These are phyloP conservation scores for Anastatus disparis DNA, from an alignment of 1,140 invertebrate species.

Conservation along the genomic window DNA sequence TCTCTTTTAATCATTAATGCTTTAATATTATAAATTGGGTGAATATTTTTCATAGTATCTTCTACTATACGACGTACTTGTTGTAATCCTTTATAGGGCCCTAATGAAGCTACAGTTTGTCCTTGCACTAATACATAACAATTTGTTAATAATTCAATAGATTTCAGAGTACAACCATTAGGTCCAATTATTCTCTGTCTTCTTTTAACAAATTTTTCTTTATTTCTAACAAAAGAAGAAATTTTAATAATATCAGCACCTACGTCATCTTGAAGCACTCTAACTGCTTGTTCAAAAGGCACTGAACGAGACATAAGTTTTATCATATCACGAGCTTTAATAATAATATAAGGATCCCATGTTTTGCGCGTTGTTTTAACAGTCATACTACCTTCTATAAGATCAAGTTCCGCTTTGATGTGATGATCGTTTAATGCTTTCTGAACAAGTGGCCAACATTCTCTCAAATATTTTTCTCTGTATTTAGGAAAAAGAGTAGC, in stretches of 20 bases:
- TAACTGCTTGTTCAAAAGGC: slow-evolving; percentile 92
- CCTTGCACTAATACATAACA: slow-evolving; percentile 98
- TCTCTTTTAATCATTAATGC: slow-evolving; percentile 98
- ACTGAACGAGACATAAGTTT: slow-evolving; percentile 96
- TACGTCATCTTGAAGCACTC: slow-evolving; percentile 89
- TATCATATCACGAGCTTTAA: slow-evolving; percentile 97
- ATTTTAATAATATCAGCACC: slow-evolving; percentile 98
- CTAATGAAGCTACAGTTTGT: slow-evolving; percentile 95
- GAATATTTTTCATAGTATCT: slow-evolving; percentile 99
- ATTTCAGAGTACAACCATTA: slow-evolving; percentile 96
- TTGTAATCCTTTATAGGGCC: slow-evolving; percentile 93
- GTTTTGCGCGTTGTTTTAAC: slow-evolving; percentile 97
- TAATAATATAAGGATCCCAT: slow-evolving; percentile 98
- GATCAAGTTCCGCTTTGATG: slow-evolving; percentile 92
- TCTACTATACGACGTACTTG: slow-evolving; percentile 93
- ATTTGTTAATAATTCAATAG: slow-evolving; percentile 96
- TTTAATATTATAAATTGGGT: slow-evolving; percentile 99
- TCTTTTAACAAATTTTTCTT: slow-evolving; percentile 96
- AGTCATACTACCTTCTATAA: slow-evolving; percentile 95
- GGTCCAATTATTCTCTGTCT: slow-evolving; percentile 95
- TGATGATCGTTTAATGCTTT: slow-evolving; percentile 82
- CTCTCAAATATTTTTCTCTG: slow-evolving; percentile 94
- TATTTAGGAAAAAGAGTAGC: slow-evolving; percentile 90
- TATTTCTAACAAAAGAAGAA: slow-evolving; percentile 88
- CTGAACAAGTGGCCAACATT: slow-evolving; percentile 95